Evolutionary conservation across 2,888 invertebrate genomes (phyloP), one percentile per base, ranked within the genome.

Genomic region (Biston stratarius): DNA sequence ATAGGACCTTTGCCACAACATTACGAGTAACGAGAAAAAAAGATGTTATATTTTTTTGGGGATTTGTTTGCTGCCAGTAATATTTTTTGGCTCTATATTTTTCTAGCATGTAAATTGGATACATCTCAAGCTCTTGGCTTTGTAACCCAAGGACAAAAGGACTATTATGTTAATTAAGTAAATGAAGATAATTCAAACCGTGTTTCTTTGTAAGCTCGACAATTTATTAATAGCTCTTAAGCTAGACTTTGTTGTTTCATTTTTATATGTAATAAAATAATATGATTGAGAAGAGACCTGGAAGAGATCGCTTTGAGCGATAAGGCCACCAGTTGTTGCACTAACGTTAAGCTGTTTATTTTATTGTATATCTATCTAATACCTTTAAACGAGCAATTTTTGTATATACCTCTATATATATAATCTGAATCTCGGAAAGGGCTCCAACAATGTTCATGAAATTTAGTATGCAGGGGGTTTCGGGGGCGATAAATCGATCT

Each of bases 1-100:
- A 33, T 36, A 61, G 24, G 55, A 61, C 65, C 65, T 69, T 69
- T 56, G 67, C 67, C 62, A 59, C 62, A 15, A 62, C 58, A 67
- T 67, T 62, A 59, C 52, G 62, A 36, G 24, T 49, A 62, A 67
- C 59, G 58, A 67, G 61, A 59, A 67, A 65, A 66, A 24, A 61
- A 49, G 14, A 11, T 51, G 38, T 52, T 58, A 24, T 52, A 45
- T 52, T 63, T 64, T 24, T 49, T 47, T 44, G 34, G 45, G 40
- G 15, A 48, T 47, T 55, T 48, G n/a, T 47, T 56, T 57, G 42
- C 49, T 63, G 56, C 40, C 48, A 62, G 55, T 24, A 44, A 7
- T 53, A 48, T 49, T 51, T 49, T 51, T 49, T 49, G n/a, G 59
- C 38, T 38, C 59, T 38, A 9, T 36, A 38, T 38, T 49, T 38